Conservation (phyloP, 2,113 vertebrate species). For the Xenopus borealis region DNA sequence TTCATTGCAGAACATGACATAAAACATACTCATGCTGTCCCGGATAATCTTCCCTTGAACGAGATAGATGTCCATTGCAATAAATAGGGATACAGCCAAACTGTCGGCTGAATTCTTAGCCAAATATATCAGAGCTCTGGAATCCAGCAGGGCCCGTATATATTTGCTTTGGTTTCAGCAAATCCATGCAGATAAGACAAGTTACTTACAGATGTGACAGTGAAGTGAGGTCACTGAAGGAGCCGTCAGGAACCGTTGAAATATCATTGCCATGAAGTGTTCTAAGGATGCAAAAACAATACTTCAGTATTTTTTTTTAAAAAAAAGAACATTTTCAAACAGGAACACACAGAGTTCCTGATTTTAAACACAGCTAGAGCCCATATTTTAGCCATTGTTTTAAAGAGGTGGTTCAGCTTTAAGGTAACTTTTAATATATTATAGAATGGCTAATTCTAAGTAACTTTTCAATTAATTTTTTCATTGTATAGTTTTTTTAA, state of each 20-base stretch:
- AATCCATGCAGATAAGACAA: constrained; percentile 1
- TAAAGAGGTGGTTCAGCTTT: too few species aligned
- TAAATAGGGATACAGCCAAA: not conserved
- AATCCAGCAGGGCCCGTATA: not conserved
- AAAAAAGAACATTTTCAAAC: too few species aligned
- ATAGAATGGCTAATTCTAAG: too few species aligned
- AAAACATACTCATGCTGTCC: not conserved
- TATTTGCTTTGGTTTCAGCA: not conserved
- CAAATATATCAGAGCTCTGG: not conserved
- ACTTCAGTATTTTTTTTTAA: too few species aligned
- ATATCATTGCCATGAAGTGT: constrained; percentile 97
- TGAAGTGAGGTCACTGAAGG: constrained; percentile 87
- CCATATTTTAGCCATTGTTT: too few species aligned
- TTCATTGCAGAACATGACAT: not conserved
- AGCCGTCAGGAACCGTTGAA: constrained; percentile 90
- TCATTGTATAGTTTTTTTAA: too few species aligned
- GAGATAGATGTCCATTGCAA: constrained; percentile 2
- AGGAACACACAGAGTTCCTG: too few species aligned
- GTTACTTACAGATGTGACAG: constrained; percentile 93
- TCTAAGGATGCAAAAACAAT: constrained; percentile 58
- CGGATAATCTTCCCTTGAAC: not conserved
- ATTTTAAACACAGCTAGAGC: too few species aligned
- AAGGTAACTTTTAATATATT: too few species aligned
- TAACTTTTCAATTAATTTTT: too few species aligned
- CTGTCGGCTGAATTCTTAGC: not conserved